Base-by-base conservation (phyloP, 1,140 invertebrate genomes). In the Zophobas atratus region DNA sequence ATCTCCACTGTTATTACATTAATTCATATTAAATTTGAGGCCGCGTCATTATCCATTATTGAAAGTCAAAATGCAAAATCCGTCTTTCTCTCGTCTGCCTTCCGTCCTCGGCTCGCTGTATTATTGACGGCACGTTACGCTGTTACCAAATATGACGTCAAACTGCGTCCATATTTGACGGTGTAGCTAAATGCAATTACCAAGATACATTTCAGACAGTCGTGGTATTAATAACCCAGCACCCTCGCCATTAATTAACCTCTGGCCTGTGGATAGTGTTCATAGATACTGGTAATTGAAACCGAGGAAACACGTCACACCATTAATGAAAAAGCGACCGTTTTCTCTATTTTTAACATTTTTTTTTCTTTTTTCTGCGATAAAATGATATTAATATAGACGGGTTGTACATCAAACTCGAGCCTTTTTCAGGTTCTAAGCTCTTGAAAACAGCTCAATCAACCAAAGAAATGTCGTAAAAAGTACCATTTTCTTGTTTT, bases 91-190 rank as follows among this genome's bases (percentile, higher is more conserved):
- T 41, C 8, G 5, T n/a, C 60, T 43, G n/a, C 8, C 39, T 57
- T 3, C 35, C 60, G 41, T 33, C 60, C 33, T 39, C 57, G 8
- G 5, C 41, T 57, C 56, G 56, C 20, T 39, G 34, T 67, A 32
- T 36, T 63, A 67, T 67, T 67, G 60, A 67, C 60, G 35, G 39
- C 60, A 20, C 43, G 60, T 67, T 67, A 67, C 33, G 60, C 33
- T 67, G 60, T 67, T 67, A 67, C 60, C 60, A 67, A 67, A 67
- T 67, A 33, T 67, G 60, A 67, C 60, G 60, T 67, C 60, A 67
- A 41, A 43, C 39, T 67, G 32, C 60, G 38, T 67, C 39, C 39
- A 60, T 67, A 41, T 33, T 39, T 67, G 35, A 67, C 43, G 35
- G 60, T 41, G 60, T 1, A 67, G 35, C 38, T 67, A 38, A 67